A percentile compares a stretch with the other conserved stretches of the same genome.
Evolutionary conservation across 2,797 vertebrate species (phyloP).

Genomic region (Arnoldichthys spilopterus): DNA sequence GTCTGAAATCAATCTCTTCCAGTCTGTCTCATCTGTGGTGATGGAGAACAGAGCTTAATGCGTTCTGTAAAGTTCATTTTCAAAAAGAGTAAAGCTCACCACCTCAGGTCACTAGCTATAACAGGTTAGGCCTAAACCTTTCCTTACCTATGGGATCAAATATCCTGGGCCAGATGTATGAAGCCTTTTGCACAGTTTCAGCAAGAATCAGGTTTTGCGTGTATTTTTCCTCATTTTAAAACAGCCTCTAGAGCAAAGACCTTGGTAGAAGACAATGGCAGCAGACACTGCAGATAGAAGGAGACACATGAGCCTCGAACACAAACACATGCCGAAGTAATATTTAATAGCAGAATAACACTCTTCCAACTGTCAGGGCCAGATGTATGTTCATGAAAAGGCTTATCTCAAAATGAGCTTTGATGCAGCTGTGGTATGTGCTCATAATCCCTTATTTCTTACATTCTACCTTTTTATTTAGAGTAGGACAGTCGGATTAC

Average conservation of each 20-base stretch:
- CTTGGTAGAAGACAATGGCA: no score
- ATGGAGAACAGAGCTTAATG: slow-evolving; percentile 68
- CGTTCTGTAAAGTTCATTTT: slow-evolving; percentile 59
- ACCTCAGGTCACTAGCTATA: slow-evolving; percentile 53
- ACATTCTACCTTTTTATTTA: not conserved
- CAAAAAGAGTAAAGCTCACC: slow-evolving; percentile 56
- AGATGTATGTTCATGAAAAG: no score
- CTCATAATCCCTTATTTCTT: not conserved
- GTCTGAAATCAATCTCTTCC: slow-evolving; percentile 76
- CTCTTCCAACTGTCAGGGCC: no score
- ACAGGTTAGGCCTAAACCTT: not conserved
- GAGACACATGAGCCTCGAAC: no score
- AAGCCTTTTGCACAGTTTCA: not conserved
- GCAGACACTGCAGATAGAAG: no score
- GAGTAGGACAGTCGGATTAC: not conserved
- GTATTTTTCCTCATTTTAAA: no score
- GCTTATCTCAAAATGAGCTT: no score
- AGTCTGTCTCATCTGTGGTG: slow-evolving; percentile 71
- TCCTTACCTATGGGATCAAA: not conserved
- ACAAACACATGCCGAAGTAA: no score
- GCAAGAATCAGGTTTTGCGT: not conserved
- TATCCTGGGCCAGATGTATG: not conserved
- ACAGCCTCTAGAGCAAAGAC: no score
- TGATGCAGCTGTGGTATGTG: not conserved
- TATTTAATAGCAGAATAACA: no score